Conservation (phyloP, 2,888 invertebrate genomes). For the Endomychus coccineus region DNA sequence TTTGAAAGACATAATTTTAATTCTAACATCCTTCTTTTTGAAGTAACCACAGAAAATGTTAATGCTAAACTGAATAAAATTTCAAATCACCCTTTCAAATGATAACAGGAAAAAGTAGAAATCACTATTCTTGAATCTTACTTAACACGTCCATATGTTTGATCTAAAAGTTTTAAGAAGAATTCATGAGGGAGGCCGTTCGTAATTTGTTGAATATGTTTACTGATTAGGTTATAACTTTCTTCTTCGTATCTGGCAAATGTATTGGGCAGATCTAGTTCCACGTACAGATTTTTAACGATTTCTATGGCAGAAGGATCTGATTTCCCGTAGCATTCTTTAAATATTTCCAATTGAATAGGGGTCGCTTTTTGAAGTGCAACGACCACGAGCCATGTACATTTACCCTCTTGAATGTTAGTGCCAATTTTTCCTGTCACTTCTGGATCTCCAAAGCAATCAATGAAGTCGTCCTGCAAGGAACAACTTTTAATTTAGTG, state of each 20-base stretch:
- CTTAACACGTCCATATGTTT: slow-evolving; percentile 65
- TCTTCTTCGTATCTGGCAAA: slow-evolving; percentile 78
- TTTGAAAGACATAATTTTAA: too few species aligned
- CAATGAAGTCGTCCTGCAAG: slow-evolving; percentile 60
- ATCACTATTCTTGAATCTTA: too few species aligned
- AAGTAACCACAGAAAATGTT: too few species aligned
- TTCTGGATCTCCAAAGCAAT: slow-evolving; percentile 81
- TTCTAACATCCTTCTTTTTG: too few species aligned
- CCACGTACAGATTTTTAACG: slow-evolving; percentile 70
- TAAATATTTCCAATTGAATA: slow-evolving; percentile 63
- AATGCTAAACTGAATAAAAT: too few species aligned
- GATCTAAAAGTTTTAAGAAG: slow-evolving; percentile 75
- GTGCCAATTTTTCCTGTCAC: slow-evolving; percentile 85
- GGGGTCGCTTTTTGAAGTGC: slow-evolving; percentile 73
- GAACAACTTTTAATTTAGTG: neutral
- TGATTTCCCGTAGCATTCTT: slow-evolving; percentile 66
- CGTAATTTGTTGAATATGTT: slow-evolving; percentile 78
- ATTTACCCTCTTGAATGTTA: slow-evolving; percentile 94
- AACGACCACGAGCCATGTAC: slow-evolving; percentile 88
- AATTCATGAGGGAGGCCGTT: slow-evolving; percentile 72
- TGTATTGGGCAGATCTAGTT: slow-evolving; percentile 66
- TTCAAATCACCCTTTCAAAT: too few species aligned
- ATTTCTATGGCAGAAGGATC: slow-evolving; percentile 59
- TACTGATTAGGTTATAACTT: slow-evolving; percentile 71
- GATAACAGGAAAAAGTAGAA: too few species aligned